phyloP scores from a whole-genome alignment of 2,888 invertebrate species.

The Prosopocoilus inquinatus region DNA sequence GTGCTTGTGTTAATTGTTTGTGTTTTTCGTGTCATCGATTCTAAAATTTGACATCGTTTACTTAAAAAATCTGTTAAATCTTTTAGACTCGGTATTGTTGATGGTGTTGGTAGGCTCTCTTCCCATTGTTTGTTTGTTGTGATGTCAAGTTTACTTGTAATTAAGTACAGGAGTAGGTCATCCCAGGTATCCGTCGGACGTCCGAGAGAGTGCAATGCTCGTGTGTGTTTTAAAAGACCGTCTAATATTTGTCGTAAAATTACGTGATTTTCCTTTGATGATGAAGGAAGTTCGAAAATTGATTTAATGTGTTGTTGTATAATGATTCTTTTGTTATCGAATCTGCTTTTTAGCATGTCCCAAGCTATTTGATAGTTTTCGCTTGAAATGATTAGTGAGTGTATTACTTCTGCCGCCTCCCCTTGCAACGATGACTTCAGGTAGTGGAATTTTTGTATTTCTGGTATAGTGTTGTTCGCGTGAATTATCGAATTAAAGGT shows the following conservation, averaged over 20 bases:
- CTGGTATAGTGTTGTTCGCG: no score
- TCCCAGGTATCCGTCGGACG: neutral
- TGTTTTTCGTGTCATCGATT: no score
- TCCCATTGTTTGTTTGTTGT: neutral
- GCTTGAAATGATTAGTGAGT: slow-evolving; percentile 21
- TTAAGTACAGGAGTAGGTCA: neutral
- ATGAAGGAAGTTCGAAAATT: no score
- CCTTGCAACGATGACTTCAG: slow-evolving; percentile 12
- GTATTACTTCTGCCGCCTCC: slow-evolving; percentile 19
- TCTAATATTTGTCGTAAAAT: neutral
- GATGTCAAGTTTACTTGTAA: neutral
- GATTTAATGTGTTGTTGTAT: slow-evolving; percentile 15
- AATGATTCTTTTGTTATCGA: slow-evolving; percentile 16
- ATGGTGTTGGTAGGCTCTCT: neutral
- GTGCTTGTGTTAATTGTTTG: no score
- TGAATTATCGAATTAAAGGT: no score
- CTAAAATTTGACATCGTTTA: no score
- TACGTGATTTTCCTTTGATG: neutral
- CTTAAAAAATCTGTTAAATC: no score
- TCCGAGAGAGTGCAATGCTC: neutral
- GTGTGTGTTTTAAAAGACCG: neutral
- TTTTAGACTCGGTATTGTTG: no score
- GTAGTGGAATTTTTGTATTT: no score
- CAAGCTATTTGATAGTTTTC: slow-evolving; percentile 24
- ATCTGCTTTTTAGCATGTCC: slow-evolving; percentile 15